phyloP scores from a whole-genome alignment of 92 coral and sea anemone genomes.

The Palythoa caribaeorum region DNA sequence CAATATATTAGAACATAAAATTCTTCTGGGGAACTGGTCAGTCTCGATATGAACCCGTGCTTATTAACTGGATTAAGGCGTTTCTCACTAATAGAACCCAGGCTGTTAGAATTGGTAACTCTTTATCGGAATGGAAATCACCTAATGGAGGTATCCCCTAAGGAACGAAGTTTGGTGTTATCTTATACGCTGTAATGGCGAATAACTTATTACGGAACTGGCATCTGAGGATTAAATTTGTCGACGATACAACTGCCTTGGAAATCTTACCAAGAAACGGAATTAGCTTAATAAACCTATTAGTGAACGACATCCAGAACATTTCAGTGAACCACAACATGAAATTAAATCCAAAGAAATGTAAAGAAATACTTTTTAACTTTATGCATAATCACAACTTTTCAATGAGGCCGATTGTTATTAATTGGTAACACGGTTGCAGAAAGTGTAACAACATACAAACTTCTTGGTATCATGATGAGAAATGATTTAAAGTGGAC shows the following conservation, averaged over 20 bases:
- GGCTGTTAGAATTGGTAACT: not conserved
- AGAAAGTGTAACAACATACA: no score
- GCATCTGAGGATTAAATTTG: not conserved
- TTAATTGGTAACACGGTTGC: no score
- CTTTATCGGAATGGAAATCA: not conserved
- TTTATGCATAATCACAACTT: no score
- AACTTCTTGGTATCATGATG: no score
- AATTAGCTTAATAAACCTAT: not conserved
- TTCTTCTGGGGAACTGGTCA: constrained; percentile 16
- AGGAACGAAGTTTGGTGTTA: not conserved
- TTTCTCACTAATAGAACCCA: not conserved
- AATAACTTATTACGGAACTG: not conserved
- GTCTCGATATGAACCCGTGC: constrained; percentile 12
- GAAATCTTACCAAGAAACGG: not conserved
- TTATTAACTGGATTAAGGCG: constrained; percentile 1
- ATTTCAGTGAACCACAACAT: no score
- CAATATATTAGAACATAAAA: not conserved
- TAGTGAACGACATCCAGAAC: not conserved
- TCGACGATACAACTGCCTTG: not conserved
- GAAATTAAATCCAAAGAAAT: no score
- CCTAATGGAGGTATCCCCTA: not conserved
- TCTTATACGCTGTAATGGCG: not conserved
- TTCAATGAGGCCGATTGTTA: no score
- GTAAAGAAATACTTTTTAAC: no score
- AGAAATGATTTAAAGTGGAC: no score